Base-by-base conservation (phyloP, 2,797 vertebrate genomes). In the Epinephelus coioides region DNA sequence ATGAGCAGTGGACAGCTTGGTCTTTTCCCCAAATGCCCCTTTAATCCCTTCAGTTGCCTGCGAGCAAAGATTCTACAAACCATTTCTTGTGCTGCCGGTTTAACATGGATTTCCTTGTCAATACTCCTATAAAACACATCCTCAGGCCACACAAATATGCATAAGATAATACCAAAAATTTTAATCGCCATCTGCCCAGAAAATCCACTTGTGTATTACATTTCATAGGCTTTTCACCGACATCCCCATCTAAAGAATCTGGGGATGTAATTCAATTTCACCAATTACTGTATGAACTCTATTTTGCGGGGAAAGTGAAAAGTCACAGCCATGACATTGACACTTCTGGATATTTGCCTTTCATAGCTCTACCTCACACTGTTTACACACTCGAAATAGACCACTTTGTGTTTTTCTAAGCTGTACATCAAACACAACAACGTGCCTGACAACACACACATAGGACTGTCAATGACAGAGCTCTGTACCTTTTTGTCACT, bases 401-500 rank as follows among this genome's bases (percentile, higher is more conserved):
- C 1, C 56, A 66, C 17, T 62, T 63, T 82, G 74, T 78, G 73
- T 80, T 79, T 78, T 75, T 75, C 72, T 79, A 60, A 84, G 77
- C 84, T 69, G 50, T 50, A 69, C 77, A 78, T 61, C 76, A 81
- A 86, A 87, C 82, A 87, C 61, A 46, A 38, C 63, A 76, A 55
- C 78, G 64, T 23, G 15, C 70, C 47, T 10, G 55, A 68, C 27
- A 38, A 44, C 51, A 44, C 53, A 65, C 51, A 47, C 59, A 23
- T 59, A 51, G 21, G 30, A 56, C 34, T 7, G 46, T 78, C 50
- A 73, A 25, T 77, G 80, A 67, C 51, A 27, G 27, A 67, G 65
- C 51, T 21, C 11, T 50, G 83, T 87, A 99, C 98, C 97, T 99
- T 99, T 88, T 97, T 98, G 95, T 99, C 98, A 0, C 98, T 99